Conservation (phyloP, 2,888 invertebrate genomes). For the Nomada flava region DNA sequence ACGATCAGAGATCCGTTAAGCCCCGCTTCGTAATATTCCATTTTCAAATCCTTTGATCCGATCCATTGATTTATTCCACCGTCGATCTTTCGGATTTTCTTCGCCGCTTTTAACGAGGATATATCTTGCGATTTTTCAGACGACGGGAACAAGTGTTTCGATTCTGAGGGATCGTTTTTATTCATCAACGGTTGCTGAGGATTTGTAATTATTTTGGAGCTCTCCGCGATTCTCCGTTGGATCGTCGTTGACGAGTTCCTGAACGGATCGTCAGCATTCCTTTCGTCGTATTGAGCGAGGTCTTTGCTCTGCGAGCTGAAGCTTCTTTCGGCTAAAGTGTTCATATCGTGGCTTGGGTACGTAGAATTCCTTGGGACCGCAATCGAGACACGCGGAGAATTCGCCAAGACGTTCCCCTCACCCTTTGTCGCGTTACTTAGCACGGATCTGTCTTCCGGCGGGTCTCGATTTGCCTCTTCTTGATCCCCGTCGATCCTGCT, state of each 20-base stretch:
- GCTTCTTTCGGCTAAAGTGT: constrained; percentile 13
- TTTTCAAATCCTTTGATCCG: not conserved
- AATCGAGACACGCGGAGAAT: constrained; percentile 27
- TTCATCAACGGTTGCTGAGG: not conserved
- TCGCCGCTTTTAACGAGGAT: not conserved
- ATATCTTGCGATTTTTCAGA: not conserved
- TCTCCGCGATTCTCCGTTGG: not conserved
- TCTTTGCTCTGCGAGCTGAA: not conserved
- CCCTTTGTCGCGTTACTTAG: constrained; percentile 20
- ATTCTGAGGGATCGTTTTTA: not conserved
- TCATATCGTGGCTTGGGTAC: constrained; percentile 26
- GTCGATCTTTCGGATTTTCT: not conserved
- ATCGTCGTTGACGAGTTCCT: not conserved
- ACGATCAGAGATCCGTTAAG: constrained; percentile 31
- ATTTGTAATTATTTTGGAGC: not conserved
- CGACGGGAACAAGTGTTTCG: not conserved
- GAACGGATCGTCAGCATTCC: constrained; percentile 29
- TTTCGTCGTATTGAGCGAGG: constrained; percentile 17
- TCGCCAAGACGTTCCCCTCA: constrained; percentile 6
- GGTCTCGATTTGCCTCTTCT: not conserved
- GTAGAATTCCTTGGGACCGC: constrained; percentile 38
- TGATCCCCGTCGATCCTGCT: not conserved
- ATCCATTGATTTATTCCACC: too few relatives aligned
- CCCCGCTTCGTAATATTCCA: constrained; percentile 7
- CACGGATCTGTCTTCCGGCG: not conserved